A percentile compares a stretch with the other conserved stretches of the same genome.
phyloP scores from a whole-genome alignment of 2,113 vertebrate species.

The Oryzias melastigma region DNA sequence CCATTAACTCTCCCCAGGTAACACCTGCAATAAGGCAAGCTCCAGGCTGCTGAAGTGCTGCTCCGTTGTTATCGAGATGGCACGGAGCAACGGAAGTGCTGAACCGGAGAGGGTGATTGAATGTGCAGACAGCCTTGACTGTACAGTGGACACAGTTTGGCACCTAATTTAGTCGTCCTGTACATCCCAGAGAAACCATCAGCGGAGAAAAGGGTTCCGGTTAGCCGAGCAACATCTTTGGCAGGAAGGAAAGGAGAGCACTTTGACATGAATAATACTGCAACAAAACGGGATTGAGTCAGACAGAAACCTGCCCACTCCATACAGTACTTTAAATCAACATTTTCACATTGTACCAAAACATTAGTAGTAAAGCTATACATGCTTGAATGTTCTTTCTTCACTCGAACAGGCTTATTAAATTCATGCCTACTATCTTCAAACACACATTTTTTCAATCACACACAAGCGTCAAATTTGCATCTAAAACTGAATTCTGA shows the following conservation, averaged over 20 bases:
- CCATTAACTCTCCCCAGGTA: slow-evolving; percentile 46
- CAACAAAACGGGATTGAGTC: slow-evolving; percentile 22
- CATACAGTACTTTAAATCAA: slow-evolving; percentile 2
- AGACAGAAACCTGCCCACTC: slow-evolving; percentile 5
- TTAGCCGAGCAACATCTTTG: slow-evolving; percentile 51
- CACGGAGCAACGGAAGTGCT: slow-evolving; percentile 42
- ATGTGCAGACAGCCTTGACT: slow-evolving; percentile 10
- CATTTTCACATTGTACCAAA: slow-evolving; percentile 22
- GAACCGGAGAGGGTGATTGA: slow-evolving; percentile 15
- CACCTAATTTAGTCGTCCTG: slow-evolving; percentile 4
- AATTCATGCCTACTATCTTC: too few relatives aligned
- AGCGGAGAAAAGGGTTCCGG: slow-evolving; percentile 26
- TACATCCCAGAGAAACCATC: slow-evolving; percentile 19
- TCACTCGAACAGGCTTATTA: too few relatives aligned
- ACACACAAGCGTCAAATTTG: slow-evolving; percentile 14
- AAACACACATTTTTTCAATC: slow-evolving; percentile 18
- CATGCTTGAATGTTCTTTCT: too few relatives aligned
- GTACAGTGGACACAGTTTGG: neutral
- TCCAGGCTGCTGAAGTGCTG: slow-evolving; percentile 36
- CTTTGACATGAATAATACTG: slow-evolving; percentile 49
- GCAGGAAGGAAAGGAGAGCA: slow-evolving; percentile 60
- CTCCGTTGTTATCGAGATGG: slow-evolving; percentile 32
- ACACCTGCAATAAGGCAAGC: slow-evolving; percentile 39
- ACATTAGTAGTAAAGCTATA: slow-evolving; percentile 1
- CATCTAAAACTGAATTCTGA: slow-evolving; percentile 22